Percentiles rank a stretch among this genome's conserved stretches.
phyloP scores from a whole-genome alignment of 2,888 invertebrate species.

The Zaprionus bogoriensis region DNA sequence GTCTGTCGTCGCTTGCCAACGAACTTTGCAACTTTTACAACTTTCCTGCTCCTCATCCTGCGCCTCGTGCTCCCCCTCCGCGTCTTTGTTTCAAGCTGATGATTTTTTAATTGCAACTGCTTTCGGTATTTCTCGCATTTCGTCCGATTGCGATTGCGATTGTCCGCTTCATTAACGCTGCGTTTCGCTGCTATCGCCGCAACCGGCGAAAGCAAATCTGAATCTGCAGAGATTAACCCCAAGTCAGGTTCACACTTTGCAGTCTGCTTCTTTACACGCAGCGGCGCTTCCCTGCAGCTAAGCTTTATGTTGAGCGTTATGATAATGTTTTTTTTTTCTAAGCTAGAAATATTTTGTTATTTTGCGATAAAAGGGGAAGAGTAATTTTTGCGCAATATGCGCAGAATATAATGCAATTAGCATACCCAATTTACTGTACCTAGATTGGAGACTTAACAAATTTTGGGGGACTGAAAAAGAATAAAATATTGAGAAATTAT shows the following conservation, averaged over 20 bases:
- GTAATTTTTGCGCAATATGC: not conserved
- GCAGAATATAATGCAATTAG: not conserved
- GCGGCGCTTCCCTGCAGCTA: too few relatives aligned
- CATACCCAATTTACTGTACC: not conserved
- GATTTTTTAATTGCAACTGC: constrained; percentile 73
- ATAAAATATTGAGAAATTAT: too few relatives aligned
- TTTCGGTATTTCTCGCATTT: constrained; percentile 38
- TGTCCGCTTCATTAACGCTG: constrained; percentile 57
- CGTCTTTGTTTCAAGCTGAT: constrained; percentile 60
- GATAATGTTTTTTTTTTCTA: not conserved
- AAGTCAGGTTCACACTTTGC: constrained; percentile 1
- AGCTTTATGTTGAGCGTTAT: not conserved
- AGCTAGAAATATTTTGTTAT: not conserved
- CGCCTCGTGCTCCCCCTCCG: too few relatives aligned
- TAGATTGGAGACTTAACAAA: not conserved
- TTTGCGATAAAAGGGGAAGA: not conserved
- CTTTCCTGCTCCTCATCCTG: too few relatives aligned
- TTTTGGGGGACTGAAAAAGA: too few relatives aligned
- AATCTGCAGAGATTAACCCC: not conserved
- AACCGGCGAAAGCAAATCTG: not conserved
- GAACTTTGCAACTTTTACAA: constrained; percentile 56
- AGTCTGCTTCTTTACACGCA: not conserved
- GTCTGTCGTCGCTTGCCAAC: constrained; percentile 61
- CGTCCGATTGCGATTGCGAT: too few relatives aligned
- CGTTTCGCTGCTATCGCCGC: constrained; percentile 20